Base-by-base conservation (phyloP, 2,113 vertebrate genomes). In the Psittacara wagleri region DNA sequence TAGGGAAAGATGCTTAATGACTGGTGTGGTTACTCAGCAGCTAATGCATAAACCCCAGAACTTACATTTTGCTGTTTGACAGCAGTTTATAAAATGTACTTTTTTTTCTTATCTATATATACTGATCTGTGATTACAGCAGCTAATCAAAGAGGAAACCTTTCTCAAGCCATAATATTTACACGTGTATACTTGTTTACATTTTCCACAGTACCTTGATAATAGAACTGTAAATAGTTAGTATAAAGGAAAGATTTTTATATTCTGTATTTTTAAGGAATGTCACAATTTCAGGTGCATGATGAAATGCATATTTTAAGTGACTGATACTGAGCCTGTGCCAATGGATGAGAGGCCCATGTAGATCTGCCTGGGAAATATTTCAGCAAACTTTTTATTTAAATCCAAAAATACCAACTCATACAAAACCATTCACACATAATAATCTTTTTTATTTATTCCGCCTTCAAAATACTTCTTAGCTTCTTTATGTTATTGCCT, bases 181-280 rank as follows among this genome's bases (percentile, higher is more conserved):
- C 64, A 82, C 81, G 72, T 86, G 80, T 89, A 70, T 33, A 24
- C 80, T 93, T 96, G 96, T 97, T 97, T 97, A 94, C 88, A 81
- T 96, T 94, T 93, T 67, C 62, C 25, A 19, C 29, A 27, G 48
- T 92, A 83, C 43, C 64, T 96, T 90, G 66, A 29, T 76, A 62
- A 63, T n/a, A 76, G 81, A 79, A 63, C 16, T 96, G 95, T 95
- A 97, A 96, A 96, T 97, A 96, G 94, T 86, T 92, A 90, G 92
- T 54, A 78, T 93, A 96, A 81, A 91, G 66, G 68, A 82, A 93
- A 75, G 49, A 62, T 75, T 86, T 79, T 94, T 97, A 84, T 84
- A 69, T 66, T 24, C 70, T 66, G 44, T 94, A 48, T 87, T 95
- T 91, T 88, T 82, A 82, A 78, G 72, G 83, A 82, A 68, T 88